Base-by-base conservation (phyloP, 2,888 invertebrate genomes). In the Meiosimyza platycephala region DNA sequence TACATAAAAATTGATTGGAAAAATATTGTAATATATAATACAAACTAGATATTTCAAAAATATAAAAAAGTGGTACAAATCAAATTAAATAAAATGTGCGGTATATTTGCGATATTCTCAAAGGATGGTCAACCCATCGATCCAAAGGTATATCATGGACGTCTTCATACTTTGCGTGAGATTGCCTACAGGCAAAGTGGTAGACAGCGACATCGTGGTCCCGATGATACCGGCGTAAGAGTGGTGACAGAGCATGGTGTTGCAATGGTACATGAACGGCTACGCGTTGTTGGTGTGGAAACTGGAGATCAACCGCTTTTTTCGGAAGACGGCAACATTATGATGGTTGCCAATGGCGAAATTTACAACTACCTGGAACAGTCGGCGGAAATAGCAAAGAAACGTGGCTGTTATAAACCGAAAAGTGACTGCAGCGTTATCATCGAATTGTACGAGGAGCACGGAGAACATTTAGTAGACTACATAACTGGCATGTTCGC, bases 371-470 rank as follows among this genome's bases (percentile, higher is more conserved):
- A 86, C 74, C 75, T 85, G 63, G 85, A 87, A 51, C 78, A 80
- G n/a, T 75, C 86, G 1, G 79, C 80, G 1, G 81, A 83, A 74
- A 85, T 87, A 63, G 83, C 85, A 2, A 82, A 84, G 74, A 79
- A 80, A 48, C 81, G 83, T 13, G 76, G 79, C 9, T 72, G 77
- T 57, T 87, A 87, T 70, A 80, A 81, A 22, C 86, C 87, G 0
- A 84, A 85, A 64, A 86, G 85, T 73, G 87, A 87, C 75, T 86
- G 86, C 78, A 85, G 84, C 75, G 86, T 87, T 0, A 85, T 87
- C n/a, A 78, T 87, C 15, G 86, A 85, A 51, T 73, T 87, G 60
- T 87, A 85, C 68, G 81, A 83, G 70, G 84, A 86, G 22, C 80
- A 82, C 74, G 85, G 85, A 3, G 81, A 78, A 13, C 74, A 80